Base-by-base conservation (phyloP, 2,888 invertebrate species). In the Drosophila fungiperda region DNA sequence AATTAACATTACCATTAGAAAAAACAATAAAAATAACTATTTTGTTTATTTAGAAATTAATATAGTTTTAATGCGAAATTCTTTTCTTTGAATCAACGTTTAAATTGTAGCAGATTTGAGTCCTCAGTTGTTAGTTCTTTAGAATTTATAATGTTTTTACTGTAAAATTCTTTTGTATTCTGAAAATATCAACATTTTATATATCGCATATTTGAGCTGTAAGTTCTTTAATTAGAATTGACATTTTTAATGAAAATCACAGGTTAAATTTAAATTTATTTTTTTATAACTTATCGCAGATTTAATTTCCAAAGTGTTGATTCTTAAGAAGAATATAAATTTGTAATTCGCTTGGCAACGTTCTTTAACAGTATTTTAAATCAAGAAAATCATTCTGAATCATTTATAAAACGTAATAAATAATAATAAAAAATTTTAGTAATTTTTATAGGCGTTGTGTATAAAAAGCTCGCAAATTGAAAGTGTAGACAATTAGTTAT, bases 11-110 rank as follows among this genome's bases (percentile, higher is more conserved):
- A 35, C 45, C 7, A 17, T 35, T 54, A 67, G 40, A 15, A 29
- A 53, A 26, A 35, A 33, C 50, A 67, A 42, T 53, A 45, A 42
- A 50, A 45, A 77, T 57, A 77, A 48, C 53, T 9, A 1, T 9
- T 12, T 12, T 38, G 17, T 8, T 15, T 20, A 7, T 12, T 45
- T 45, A 20, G 3, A 20, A 20, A 15, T 45, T 20, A 38, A 20
- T 45, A 20, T 20, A 3, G 12, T 12, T 20, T 20, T 12, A 20
- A 12, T 45, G 20, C 12, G 3, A 45, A 20, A 20, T 45, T 20
- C 3, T 8, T 45, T 45, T 45, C 4, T 4, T 8, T 3, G 8
- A 45, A 45, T 45, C 20, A 15, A 45, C 12, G 20, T 20, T 20
- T 12, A 20, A 12, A 42, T 42, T 20, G 7, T 20, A 3, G 20